Base-by-base conservation (phyloP, 2,888 invertebrate genomes). In the Theodoxus fluviatilis region DNA sequence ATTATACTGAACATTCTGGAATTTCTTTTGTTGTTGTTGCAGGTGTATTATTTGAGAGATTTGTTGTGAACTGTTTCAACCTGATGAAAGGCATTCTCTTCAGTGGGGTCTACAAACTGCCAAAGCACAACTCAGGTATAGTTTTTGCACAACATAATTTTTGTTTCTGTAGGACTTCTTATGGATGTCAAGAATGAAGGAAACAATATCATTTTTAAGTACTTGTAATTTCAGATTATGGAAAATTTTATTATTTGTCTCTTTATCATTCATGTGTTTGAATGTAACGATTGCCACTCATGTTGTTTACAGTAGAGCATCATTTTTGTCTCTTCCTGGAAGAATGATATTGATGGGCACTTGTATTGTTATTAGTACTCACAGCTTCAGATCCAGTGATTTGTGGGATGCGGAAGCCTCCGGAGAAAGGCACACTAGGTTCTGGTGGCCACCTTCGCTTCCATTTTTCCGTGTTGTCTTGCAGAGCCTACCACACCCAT, bases 21-120 rank as follows among this genome's bases (percentile, higher is more conserved):
- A n/a, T 37, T 68, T 15, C 40, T n/a, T 28, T 35, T 61, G 68
- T 43, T 71, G 71, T 61, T 65, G 67, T 79, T 80, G 22, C 76
- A 87, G 91, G 71, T 89, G 92, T 79, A 89, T 75, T 93, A 68
- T 96, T 95, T 85, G 94, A 94, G 82, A 90, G 93, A 80, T 95
- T 96, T 83, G 92, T 93, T 37, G 94, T 97, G 79, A 94, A 95
- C 83, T 94, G 94, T 82, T 91, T 97, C 78, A 96, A 95, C 87
- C 89, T 97, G 73, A 92, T 96, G 75, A 96, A 95, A 86, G 92
- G 91, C 1, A 93, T 96, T 72, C 88, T 96, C 74, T 89, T 93
- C 74, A 93, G 93, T 84, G 90, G 91, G 40, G 92, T 93, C 80
- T 95, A 93, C 84, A 92, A 91, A 81, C 89, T 88, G 52, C 90